Evolutionary conservation across 2,113 vertebrate genomes (phyloP).

Genomic region (Phrynocephalus versicolor): DNA sequence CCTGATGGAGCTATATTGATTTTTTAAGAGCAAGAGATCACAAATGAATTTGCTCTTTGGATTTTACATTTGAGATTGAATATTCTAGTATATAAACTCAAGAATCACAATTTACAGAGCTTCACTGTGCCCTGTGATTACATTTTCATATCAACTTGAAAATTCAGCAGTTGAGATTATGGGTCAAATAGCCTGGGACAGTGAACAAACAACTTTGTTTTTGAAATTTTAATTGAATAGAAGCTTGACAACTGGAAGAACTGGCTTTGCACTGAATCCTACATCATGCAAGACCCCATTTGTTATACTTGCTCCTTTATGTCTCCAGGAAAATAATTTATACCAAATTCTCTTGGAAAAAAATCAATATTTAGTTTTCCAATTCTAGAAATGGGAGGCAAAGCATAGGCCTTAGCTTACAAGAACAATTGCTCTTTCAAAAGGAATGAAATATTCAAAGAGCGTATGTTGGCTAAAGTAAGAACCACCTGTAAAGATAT

Average conservation of each 20-base stretch:
- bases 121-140: background rate
- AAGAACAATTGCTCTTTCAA: constrained; percentile 22
- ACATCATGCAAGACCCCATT: constrained; percentile 36
- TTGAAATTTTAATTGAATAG: background rate
- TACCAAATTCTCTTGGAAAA: constrained; percentile 29
- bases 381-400: constrained; percentile 42
- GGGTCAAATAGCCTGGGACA: background rate
- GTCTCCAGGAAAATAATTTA: constrained; percentile 38
- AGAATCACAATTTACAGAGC: background rate
- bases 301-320: constrained; percentile 41
- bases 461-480: background rate
- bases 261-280: constrained; percentile 29
- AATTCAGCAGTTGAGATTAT: constrained; percentile 30
- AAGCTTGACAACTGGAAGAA: background rate
- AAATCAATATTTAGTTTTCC: constrained; percentile 51
- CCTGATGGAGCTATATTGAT: constrained; percentile 12
- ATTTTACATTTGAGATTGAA: constrained; percentile 30
- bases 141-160: constrained; percentile 34
- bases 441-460: constrained; percentile 8
- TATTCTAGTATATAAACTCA: background rate
- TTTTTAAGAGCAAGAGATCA: constrained; percentile 14
- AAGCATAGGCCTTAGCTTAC: constrained; percentile 45
- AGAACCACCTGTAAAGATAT: background rate
- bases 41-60: constrained; percentile 17
- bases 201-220: constrained; percentile 13